phyloP scores from a whole-genome alignment of 2,888 invertebrate species.

The Vesta saturnalis region DNA sequence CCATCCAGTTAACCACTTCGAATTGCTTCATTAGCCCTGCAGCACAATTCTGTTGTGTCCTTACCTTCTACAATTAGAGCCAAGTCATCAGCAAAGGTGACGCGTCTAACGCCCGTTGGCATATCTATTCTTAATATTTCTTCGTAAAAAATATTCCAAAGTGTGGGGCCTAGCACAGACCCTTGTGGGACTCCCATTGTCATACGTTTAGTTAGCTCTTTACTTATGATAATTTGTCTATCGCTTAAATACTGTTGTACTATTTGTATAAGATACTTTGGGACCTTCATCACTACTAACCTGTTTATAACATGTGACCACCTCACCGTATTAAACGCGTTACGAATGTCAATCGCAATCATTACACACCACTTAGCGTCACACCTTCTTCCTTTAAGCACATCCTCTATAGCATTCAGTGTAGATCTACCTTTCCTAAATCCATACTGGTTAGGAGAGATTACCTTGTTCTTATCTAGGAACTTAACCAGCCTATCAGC shows the following conservation, averaged over 20 bases:
- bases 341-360: background rate
- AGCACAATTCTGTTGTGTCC: background rate
- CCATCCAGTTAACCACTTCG: background rate
- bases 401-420: background rate
- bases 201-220: background rate
- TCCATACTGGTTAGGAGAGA: background rate
- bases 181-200: constrained; percentile 12
- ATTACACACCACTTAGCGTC: background rate
- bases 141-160: constrained; percentile 17
- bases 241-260: background rate
- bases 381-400: background rate
- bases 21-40: background rate
- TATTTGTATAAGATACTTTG: background rate
- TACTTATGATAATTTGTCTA: background rate
- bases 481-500: background rate
- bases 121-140: background rate
- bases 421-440: constrained; percentile 5
- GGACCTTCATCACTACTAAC: background rate
- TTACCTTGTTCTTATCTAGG: background rate
- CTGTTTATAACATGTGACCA: background rate
- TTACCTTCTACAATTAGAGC: background rate
- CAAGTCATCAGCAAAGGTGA: background rate
- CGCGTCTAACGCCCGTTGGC: background rate
- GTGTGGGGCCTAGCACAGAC: constrained; percentile 15
- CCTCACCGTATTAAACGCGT: background rate